Percentiles rank a stretch among this genome's conserved stretches.
Conservation (phyloP, 1,140 invertebrate species). For the Drosophila ananassae region DNA sequence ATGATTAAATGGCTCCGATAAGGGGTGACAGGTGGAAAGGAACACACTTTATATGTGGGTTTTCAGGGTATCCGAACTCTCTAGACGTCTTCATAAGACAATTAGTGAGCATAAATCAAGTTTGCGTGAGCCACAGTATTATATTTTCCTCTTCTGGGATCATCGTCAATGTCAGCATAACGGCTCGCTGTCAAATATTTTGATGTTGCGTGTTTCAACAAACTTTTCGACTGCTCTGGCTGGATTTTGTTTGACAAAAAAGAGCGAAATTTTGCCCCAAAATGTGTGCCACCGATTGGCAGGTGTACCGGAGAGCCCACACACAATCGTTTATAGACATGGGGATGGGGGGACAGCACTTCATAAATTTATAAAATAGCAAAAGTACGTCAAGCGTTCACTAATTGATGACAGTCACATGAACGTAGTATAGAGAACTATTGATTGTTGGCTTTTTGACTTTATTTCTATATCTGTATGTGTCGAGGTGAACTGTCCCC, state of each 20-base stretch:
- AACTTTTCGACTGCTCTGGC: constrained; percentile 25
- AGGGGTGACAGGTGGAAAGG: constrained; percentile 5
- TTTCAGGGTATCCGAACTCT: not conserved
- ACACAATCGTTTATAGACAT: constrained; percentile 15
- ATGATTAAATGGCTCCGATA: constrained; percentile 20
- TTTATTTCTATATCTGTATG: constrained; percentile 17
- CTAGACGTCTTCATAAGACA: constrained; percentile 30
- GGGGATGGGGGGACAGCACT: constrained; percentile 10
- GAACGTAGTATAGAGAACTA: constrained; percentile 34
- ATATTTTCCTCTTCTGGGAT: constrained; percentile 24
- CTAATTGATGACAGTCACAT: constrained; percentile 42
- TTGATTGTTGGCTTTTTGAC: constrained; percentile 44
- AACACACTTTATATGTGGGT: not conserved
- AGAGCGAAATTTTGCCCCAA: constrained; percentile 31
- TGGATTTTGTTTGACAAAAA: constrained; percentile 37
- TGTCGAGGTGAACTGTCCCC: constrained; percentile 15
- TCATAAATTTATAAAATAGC: constrained; percentile 36
- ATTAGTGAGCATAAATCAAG: constrained; percentile 45
- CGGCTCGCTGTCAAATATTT: constrained; percentile 42
- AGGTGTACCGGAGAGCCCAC: constrained; percentile 8
- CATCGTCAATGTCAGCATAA: constrained; percentile 40
- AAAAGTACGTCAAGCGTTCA: constrained; percentile 43
- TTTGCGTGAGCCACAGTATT: constrained; percentile 39
- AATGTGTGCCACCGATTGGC: constrained; percentile 32
- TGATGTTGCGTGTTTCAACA: constrained; percentile 39